Evolutionary conservation across 2,797 vertebrate species (phyloP).

Genomic region (Rousettus madagascariensis): DNA sequence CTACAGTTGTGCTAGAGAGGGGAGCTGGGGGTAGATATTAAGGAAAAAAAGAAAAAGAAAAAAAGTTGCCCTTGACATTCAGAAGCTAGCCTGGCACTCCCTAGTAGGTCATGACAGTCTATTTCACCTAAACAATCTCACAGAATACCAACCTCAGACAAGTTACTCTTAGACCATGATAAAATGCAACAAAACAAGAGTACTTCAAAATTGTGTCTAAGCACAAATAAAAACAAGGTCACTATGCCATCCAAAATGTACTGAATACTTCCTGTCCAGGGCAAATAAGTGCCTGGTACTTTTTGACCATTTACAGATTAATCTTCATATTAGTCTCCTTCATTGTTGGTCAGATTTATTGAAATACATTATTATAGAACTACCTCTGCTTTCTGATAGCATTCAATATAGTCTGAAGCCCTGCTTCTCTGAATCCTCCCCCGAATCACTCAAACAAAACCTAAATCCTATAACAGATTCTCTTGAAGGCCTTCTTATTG

Average conservation of each 20-base stretch:
- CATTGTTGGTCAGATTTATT: neutral
- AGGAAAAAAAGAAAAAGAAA: neutral
- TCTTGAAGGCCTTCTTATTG: neutral
- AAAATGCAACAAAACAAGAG: neutral
- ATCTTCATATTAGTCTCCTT: neutral
- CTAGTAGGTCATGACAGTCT: neutral
- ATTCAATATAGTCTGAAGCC: accelerated
- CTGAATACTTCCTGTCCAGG: neutral
- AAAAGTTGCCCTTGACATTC: neutral
- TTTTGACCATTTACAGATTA: neutral
- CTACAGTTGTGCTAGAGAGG: neutral
- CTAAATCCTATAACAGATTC: neutral
- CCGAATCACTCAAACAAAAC: neutral
- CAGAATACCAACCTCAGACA: neutral
- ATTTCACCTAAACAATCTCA: neutral
- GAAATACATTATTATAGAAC: neutral
- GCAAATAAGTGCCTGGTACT: neutral
- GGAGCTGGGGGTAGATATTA: accelerated
- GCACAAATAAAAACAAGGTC: neutral
- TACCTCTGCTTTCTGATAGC: neutral
- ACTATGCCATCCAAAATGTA: neutral
- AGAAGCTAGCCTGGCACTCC: neutral
- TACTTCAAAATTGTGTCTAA: neutral
- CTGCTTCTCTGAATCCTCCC: neutral
- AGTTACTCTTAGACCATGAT: neutral